Evolutionary conservation across 2,888 invertebrate species (phyloP), one percentile per base, ranked within the genome.

Genomic region (Scelioninae gen. 1): DNA sequence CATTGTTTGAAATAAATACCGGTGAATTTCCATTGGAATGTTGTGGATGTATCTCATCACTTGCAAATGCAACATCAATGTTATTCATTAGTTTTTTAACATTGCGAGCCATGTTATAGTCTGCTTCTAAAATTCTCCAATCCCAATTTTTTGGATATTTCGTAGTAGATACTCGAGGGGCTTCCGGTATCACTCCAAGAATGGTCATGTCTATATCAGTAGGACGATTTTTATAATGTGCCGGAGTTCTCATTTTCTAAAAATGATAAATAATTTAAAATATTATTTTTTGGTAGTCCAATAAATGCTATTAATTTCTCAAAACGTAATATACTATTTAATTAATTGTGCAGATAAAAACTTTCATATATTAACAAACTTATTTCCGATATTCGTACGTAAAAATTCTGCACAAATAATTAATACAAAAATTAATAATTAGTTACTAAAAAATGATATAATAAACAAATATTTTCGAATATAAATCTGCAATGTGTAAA

Each of bases 171-270:
- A 96, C 95, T 88, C 97, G 94, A 0, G 97, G 97, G 31, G 97
- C 97, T 65, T 97, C 96, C 6, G 97, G 97, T 84, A 97, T 91
- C 49, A 94, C 94, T 82, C 94, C 94, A 32, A 97, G 93, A 56
- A 95, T 93, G 77, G 94, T 94, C 85, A 95, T 94, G 88, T 98
- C 97, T 82, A 98, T 94, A 91, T 98, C 97, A 84, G 95, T 94
- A 15, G 95, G 94, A 88, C 95, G 94, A 86, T 94, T 96, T 89
- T 95, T 94, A 91, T 98, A 97, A 92, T 96, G 96, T 9, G 95
- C 95, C 0, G 97, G 95, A 1, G 96, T 95, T 93, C 95, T 96
- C 92, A 96, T 96, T 95, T 95, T 96, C 97, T 97, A 93, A 0
- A 45, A 82, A 93, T 93, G 29, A 5, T n/a, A 29, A 53, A 11